Evolutionary conservation across 1,140 invertebrate genomes (phyloP), one percentile per base, ranked within the genome.

Genomic region (Temnothorax curvispinosus): DNA sequence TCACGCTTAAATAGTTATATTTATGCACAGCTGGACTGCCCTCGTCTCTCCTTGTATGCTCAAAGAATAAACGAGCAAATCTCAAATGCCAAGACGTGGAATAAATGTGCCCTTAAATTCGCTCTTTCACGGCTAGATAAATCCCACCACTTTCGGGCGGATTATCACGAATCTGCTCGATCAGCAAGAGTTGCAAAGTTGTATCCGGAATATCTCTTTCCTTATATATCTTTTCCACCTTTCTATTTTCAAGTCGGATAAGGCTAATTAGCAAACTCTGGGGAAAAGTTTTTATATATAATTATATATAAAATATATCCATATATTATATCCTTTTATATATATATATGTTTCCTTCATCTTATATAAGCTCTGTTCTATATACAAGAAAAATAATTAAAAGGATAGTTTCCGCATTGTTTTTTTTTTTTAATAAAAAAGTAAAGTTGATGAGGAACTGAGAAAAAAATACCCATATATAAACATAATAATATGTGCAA

Each of bases 1-100:
- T 82, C 52, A 72, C 18, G 65, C 38, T 72, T 82, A 82, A 72
- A 11, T 72, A 82, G 52, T 82, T 82, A 60, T 82, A 58, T 82
- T 72, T 58, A 54, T 82, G 78, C 67, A 72, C 18, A 58, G 67
- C 56, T 54, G 71, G 21, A 82, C 50, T 64, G 13, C 32, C 27
- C 21, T 52, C 35, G n/a, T 58, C 52, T 47, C 9, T 74, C 15
- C 32, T 41, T 60, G 54, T 35, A 60, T 18, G 54, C 27, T 82
- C 41, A 82, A 82, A 74, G 41, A 67, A 82, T 82, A 58, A 72
- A 35, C 67, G 41, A 74, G 54, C 27, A 21, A 47, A 82, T 82
- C 41, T 56, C 52, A 82, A 82, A 58, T 56, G 27, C 27, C 41
- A 74, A 71, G 52, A 82, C 13, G 41, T 60, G 80, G 27, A 82